These are phyloP conservation scores for Gorilla gorilla DNA, from an alignment of 2,113 vertebrate genomes.

Conservation along the genomic window DNA sequence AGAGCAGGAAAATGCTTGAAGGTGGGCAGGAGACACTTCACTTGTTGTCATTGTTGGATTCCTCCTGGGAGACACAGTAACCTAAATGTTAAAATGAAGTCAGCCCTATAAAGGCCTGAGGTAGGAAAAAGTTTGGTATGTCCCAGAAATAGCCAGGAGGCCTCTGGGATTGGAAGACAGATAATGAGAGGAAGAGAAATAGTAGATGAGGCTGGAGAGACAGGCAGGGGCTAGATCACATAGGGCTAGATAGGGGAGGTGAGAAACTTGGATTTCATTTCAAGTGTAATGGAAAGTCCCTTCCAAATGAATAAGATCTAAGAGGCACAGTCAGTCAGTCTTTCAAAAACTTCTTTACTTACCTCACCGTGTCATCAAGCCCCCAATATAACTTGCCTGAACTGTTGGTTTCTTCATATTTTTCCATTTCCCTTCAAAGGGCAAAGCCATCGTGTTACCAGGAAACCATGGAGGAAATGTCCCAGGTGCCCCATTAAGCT, in stretches of 20 bases:
- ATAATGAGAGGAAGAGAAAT: background rate
- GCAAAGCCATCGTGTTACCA: background rate
- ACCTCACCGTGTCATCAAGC: background rate
- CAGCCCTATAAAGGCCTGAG: background rate
- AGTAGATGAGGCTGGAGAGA: background rate
- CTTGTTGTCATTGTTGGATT: background rate
- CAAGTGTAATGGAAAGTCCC: background rate
- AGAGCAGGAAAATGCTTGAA: background rate
- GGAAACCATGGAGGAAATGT: background rate
- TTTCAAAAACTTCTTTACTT: background rate
- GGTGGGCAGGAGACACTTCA: background rate
- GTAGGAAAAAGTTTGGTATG: background rate
- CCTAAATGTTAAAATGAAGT: background rate
- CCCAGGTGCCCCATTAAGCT: background rate
- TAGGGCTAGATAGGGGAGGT: too few species aligned
- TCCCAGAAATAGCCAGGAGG: background rate
- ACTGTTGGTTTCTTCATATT: accelerated
- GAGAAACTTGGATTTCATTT: background rate
- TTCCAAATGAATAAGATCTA: background rate
- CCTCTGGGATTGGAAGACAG: background rate
- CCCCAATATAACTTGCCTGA: background rate
- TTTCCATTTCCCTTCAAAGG: background rate
- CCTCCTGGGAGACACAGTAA: background rate
- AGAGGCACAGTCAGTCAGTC: background rate
- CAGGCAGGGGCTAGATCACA: background rate